Percentiles rank a stretch among this genome's conserved stretches.
Evolutionary conservation across 2,113 vertebrate species (phyloP).

Genomic region (Leucopsar rothschildi): DNA sequence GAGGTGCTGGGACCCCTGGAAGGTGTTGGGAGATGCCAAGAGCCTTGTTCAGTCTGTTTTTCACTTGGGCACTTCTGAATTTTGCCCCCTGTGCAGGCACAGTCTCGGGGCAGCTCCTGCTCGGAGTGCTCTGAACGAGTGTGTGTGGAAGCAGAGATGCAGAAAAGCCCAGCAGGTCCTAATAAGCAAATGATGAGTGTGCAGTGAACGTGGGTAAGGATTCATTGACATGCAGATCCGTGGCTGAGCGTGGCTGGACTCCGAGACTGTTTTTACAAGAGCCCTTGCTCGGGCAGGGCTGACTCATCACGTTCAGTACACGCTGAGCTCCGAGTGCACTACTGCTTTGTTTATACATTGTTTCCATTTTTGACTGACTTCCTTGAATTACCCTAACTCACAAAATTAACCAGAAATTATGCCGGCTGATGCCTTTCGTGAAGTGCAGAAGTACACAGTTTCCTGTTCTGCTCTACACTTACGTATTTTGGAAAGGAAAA

Average conservation of each 20-base stretch:
- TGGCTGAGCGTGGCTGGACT: background rate
- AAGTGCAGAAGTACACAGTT: background rate
- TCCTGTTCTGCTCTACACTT: background rate
- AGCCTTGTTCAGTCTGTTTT: background rate
- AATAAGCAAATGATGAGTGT: background rate
- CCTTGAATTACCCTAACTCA: background rate
- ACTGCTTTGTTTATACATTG: background rate
- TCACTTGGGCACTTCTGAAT: background rate
- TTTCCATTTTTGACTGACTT: background rate
- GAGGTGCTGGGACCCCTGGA: background rate
- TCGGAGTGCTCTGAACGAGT: rapidly evolving
- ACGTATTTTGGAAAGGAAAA: background rate
- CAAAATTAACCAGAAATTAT: background rate
- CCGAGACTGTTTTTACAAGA: background rate
- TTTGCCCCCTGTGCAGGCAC: background rate
- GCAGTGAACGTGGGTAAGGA: background rate
- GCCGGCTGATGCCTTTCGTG: background rate
- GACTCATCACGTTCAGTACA: background rate
- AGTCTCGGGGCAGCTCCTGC: rapidly evolving
- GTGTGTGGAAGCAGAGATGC: background rate
- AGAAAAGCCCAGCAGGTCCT: background rate
- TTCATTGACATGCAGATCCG: background rate
- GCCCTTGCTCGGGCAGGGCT: background rate
- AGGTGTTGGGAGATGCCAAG: background rate
- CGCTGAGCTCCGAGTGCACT: background rate